Base-by-base conservation (phyloP, 2,113 vertebrate genomes). In the Pristiophorus japonicus region DNA sequence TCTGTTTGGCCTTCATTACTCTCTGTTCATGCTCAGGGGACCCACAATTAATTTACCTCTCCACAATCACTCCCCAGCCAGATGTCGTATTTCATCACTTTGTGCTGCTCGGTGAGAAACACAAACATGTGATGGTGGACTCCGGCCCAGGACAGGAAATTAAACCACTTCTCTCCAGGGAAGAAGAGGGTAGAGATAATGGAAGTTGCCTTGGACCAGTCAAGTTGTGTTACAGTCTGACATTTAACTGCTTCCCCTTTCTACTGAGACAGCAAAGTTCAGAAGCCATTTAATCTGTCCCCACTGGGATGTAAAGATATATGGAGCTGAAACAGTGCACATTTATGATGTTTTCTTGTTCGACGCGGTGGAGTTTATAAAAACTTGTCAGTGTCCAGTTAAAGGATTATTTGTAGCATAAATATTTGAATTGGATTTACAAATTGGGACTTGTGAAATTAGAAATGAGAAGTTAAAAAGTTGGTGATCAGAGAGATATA, bases 201-300 rank as follows among this genome's bases (percentile, higher is more conserved):
- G 88, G 94, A 95, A 96, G 95, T 95, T 95, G 65, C 93, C 93
- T 70, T 94, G 93, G 93, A 94, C 93, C 66, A 94, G 93, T 94
- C 93, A 73, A 67, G 42, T 94, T 70, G 65, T 51, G 66, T 94
- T 94, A 94, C 73, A 94, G 66, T 70, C 93, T 94, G 66, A 94
- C 93, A 94, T 94, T 94, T 94, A 70, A 94, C 65, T 70, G 65
- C 42, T 70, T 94, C 67, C 96, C 96, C 96, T 96, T 96, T 96
- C 94, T 96, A 96, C 96, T 96, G 96, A 95, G 96, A 96, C 97
- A 97, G 96, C 97, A 96, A 97, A 96, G 96, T 96, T 97, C 96
- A 96, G 97, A 97, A 96, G 96, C 96, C 96, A 96, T 96, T 97
- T 97, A 97, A 97, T 97, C 97, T 96, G 97, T 96, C 97, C 97